phyloP scores from a whole-genome alignment of 1,140 invertebrate species.

The Planococcus citri region DNA sequence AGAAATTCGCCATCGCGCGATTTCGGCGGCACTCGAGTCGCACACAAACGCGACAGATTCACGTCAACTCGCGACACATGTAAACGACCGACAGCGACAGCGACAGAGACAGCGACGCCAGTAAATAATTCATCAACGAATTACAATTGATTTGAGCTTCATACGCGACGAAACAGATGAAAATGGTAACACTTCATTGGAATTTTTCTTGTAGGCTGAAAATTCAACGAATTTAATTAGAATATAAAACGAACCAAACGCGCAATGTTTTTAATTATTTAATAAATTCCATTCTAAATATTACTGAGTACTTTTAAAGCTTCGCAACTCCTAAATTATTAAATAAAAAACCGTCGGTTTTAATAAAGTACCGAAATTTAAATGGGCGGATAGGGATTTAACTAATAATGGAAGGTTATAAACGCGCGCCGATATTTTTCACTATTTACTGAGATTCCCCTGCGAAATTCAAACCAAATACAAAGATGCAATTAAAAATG shows the following conservation, averaged over 20 bases:
- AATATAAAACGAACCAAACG: constrained; percentile 3
- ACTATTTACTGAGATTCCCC: too few species aligned
- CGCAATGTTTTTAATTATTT: not conserved
- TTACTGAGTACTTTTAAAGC: not conserved
- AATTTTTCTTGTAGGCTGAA: not conserved
- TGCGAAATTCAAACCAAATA: too few species aligned
- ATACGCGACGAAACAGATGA: not conserved
- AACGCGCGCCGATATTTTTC: too few species aligned
- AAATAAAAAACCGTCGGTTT: not conserved
- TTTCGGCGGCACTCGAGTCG: not conserved
- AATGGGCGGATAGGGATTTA: not conserved
- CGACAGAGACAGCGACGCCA: too few species aligned
- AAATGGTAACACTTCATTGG: not conserved
- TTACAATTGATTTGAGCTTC: not conserved
- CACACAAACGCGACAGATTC: not conserved
- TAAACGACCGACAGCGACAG: not conserved
- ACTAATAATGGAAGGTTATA: too few species aligned
- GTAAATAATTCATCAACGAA: not conserved
- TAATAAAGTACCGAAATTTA: not conserved
- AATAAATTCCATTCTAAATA: constrained; percentile 9
- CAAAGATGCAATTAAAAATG: too few species aligned
- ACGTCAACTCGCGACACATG: not conserved
- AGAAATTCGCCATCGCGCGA: not conserved
- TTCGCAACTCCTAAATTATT: not conserved
- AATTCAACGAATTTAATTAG: constrained; percentile 9